Evolutionary conservation across 2,113 vertebrate genomes (phyloP).

Genomic region (Kryptolebias marmoratus): DNA sequence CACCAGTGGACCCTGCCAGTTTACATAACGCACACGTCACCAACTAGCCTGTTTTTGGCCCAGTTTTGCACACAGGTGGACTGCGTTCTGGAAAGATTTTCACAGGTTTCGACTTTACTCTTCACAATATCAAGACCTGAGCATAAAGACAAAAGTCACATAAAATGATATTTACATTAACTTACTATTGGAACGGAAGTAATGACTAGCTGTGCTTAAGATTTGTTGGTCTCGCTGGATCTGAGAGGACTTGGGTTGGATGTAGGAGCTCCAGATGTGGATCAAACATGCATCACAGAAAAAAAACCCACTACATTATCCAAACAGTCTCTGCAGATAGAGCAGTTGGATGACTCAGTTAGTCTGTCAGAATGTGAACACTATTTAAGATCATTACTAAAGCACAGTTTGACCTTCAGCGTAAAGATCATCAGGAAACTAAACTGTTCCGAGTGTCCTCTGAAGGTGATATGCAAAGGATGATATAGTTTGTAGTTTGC

Average conservation of each 20-base stretch:
- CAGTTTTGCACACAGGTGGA: constrained; percentile 50
- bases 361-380: background rate
- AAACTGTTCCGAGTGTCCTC: constrained; percentile 14
- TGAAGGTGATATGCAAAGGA: constrained; percentile 61
- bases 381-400: background rate
- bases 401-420: background rate
- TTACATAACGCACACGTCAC: constrained; percentile 51
- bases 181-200: background rate
- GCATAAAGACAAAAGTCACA: background rate
- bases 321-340: background rate
- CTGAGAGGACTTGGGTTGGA: background rate
- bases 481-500: constrained; percentile 30
- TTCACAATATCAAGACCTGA: background rate
- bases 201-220: background rate
- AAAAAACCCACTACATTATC: background rate
- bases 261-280: background rate
- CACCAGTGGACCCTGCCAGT: constrained; percentile 39
- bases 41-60: constrained; percentile 50
- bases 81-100: constrained; percentile 24
- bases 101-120: constrained; percentile 24
- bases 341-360: too few species aligned
- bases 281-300: background rate
- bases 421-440: constrained; percentile 33
- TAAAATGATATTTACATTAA: background rate
- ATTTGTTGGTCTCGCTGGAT: background rate